Conservation (phyloP, 2,888 invertebrate species). For the Leucania comma region DNA sequence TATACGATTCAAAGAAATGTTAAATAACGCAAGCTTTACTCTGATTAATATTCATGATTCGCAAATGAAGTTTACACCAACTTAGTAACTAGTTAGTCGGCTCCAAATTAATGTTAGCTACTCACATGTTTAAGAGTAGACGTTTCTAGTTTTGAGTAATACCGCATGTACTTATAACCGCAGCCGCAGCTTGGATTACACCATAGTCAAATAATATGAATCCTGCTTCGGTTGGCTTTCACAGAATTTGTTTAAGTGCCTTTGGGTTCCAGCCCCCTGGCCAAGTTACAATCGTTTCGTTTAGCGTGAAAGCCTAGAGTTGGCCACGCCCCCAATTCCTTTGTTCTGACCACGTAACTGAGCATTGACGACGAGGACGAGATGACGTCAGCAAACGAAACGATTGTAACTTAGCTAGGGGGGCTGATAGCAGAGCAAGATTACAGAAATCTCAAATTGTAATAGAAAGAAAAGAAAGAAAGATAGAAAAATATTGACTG, state of each 20-base stretch:
- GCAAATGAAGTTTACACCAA: conserved; percentile 24
- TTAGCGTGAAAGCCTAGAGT: too few species aligned
- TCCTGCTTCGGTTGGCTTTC: neutral
- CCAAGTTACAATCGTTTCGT: too few species aligned
- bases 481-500: too few species aligned
- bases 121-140: conserved; percentile 4
- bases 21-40: neutral
- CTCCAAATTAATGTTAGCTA: conserved; percentile 8
- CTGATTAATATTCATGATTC: conserved; percentile 38
- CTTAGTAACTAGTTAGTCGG: conserved; percentile 18
- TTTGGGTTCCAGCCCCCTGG: neutral
- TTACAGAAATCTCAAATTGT: neutral
- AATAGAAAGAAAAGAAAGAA: too few species aligned
- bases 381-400: too few species aligned
- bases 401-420: too few species aligned
- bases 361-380: too few species aligned
- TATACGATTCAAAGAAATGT: conserved; percentile 6
- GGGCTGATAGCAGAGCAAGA: neutral
- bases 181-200: neutral
- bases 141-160: conserved; percentile 4
- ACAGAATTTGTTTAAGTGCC: neutral
- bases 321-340: too few species aligned
- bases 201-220: neutral
- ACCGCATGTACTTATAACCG: neutral
- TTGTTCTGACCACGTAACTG: too few species aligned